Percentiles rank a stretch among this genome's conserved stretches.
Conservation (phyloP, 2,888 invertebrate species). For the Chloroclysta siterata region DNA sequence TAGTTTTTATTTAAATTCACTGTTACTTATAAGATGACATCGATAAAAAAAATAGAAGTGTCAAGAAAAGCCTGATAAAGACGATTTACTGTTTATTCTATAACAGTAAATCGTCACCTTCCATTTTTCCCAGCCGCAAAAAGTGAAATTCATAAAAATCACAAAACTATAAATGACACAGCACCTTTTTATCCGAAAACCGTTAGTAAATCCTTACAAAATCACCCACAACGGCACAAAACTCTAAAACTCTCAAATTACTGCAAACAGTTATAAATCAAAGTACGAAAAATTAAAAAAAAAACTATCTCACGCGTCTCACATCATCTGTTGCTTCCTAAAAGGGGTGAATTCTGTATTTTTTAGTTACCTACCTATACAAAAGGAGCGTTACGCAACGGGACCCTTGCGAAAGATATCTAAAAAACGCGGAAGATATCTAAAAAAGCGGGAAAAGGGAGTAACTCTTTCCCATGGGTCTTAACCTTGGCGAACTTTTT, state of each 20-base stretch:
- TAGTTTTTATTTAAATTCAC: too few relatives aligned
- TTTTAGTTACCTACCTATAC: conserved; percentile 52
- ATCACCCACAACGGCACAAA: conserved; percentile 66
- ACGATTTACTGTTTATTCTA: too few relatives aligned
- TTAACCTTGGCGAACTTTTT: conserved; percentile 80
- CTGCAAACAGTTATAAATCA: conserved; percentile 84
- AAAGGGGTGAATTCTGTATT: conserved; percentile 76
- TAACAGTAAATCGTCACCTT: too few relatives aligned
- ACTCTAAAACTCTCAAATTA: conserved; percentile 83
- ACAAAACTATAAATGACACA: conserved; percentile 46
- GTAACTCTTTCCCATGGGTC: conserved; percentile 85
- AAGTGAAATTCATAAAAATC: conserved; percentile 29
- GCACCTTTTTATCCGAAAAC: conserved; percentile 57
- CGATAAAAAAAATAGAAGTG: too few relatives aligned
- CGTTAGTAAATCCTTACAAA: conserved; percentile 70
- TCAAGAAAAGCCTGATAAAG: too few relatives aligned
- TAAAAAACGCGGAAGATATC: conserved; percentile 74
- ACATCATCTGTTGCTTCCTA: conserved; percentile 72
- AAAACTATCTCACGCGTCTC: conserved; percentile 80
- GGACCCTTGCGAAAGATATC: conserved; percentile 73
- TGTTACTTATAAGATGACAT: too few relatives aligned
- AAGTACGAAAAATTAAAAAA: conserved; percentile 60
- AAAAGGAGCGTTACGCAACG: conserved; percentile 55
- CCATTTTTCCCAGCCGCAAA: conserved; percentile 10
- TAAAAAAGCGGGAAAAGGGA: conserved; percentile 63